Base-by-base conservation (phyloP, 2,888 invertebrate species). In the Cheilosia impressa region DNA sequence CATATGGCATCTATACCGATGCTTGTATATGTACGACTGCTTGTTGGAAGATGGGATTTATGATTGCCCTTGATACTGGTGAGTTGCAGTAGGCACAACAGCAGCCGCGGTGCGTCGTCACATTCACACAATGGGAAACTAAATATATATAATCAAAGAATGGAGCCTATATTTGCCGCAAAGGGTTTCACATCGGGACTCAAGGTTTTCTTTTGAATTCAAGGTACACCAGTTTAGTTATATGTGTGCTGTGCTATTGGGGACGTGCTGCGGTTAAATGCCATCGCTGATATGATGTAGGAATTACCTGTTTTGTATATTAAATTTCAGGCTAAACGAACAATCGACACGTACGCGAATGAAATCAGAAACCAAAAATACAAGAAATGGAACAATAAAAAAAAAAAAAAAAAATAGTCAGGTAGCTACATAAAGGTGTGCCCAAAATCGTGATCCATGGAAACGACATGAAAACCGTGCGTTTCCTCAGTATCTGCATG, bases 221-320 rank as follows among this genome's bases (percentile, higher is more conserved):
- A 79, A 75, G 75, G 65, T 78, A 72, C 66, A 65, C 81, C 55
- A 55, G 47, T 53, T 80, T 17, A 19, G 34, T 19, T 24, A 38
- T 38, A 38, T 9, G 24, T 66, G 41, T 31, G 57, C 15, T 19
- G n/a, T 15, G 22, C 13, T 57, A 19, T 34, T 31, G 57, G 17
- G 34, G 31, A 79, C 65, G 71, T 52, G 60, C n/a, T 58, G 60
- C 55, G 58, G 80, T 85, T 76, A 66, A 71, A 66, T 62, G 66
- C 52, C 58, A 68, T 85, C 76, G 19, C 60, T 76, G 80, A 66
- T 85, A 77, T 77, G 72, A 85, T 73, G 77, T 55, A 50, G 53
- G 71, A 63, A 81, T 81, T 85, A 85, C 81, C 85, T 85, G 85
- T 77, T 81, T 71, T 72, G 81, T 81, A 63, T 81, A 76, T 71